phyloP scores from a whole-genome alignment of 1,140 invertebrate species.

The Parapsyche elsis region DNA sequence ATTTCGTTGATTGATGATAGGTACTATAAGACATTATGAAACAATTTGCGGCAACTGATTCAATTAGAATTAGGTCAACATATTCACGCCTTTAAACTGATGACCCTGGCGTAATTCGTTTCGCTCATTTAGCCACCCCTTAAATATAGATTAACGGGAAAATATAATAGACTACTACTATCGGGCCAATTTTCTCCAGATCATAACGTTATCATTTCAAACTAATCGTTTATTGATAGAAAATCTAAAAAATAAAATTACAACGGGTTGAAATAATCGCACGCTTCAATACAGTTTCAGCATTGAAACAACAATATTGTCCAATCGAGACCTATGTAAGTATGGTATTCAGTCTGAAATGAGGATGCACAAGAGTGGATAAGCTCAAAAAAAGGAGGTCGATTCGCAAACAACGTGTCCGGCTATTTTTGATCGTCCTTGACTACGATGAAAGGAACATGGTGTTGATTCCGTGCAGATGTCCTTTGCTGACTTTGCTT shows the following conservation, averaged over 20 bases:
- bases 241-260: too few relatives aligned
- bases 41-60: neutral
- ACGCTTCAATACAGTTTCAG: too few relatives aligned
- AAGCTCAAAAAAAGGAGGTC: neutral
- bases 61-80: slow-evolving; percentile 11
- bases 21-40: neutral
- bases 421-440: slow-evolving; percentile 20
- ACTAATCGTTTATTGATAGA: too few relatives aligned
- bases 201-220: too few relatives aligned
- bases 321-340: too few relatives aligned
- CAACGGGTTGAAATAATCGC: too few relatives aligned
- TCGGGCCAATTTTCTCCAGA: too few relatives aligned
- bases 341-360: too few relatives aligned
- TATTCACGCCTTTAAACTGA: neutral
- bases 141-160: neutral
- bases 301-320: too few relatives aligned
- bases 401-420: neutral
- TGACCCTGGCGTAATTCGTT: neutral
- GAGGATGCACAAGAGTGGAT: neutral
- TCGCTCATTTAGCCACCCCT: neutral
- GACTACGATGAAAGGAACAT: slow-evolving; percentile 22
- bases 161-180: neutral
- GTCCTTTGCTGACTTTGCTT: slow-evolving; percentile 28
- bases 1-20: neutral
- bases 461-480: neutral